Evolutionary conservation across 2,888 invertebrate species (phyloP).

Genomic region (Drosophila nr. perissopoda): DNA sequence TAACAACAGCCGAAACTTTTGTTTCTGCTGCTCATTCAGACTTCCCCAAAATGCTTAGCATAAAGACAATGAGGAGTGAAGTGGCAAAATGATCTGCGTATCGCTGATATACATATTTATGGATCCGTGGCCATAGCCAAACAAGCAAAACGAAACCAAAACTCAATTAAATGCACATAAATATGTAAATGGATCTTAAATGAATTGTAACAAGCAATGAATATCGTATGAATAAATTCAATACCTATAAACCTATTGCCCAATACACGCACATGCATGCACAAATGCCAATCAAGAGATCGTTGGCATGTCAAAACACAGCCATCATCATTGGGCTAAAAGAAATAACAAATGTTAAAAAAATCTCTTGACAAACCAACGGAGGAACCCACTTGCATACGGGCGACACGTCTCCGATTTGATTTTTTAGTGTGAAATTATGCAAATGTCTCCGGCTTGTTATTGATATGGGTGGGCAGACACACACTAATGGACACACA

Average conservation of each 20-base stretch:
- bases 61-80: conserved; percentile 44
- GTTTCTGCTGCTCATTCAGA: conserved; percentile 25
- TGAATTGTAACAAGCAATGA: conserved; percentile 78
- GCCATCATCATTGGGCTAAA: conserved; percentile 37
- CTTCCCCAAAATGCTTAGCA: conserved; percentile 32
- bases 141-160: conserved; percentile 57
- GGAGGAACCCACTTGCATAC: conserved; percentile 18
- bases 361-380: conserved; percentile 34
- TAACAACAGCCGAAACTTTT: conserved; percentile 38
- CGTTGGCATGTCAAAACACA: conserved; percentile 72
- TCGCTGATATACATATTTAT: conserved; percentile 7
- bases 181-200: conserved; percentile 74
- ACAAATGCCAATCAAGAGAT: conserved; percentile 74
- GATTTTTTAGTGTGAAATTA: conserved; percentile 76
- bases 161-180: conserved; percentile 78
- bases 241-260: conserved; percentile 43
- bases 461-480: conserved; percentile 47
- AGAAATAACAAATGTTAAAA: conserved; percentile 32
- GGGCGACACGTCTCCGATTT: conserved; percentile 39
- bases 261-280: conserved; percentile 45
- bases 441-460: conserved; percentile 60
- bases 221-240: conserved; percentile 46
- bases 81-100: conserved; percentile 45
- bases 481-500: conserved; percentile 27
- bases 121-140: conserved; percentile 29